phyloP scores from a whole-genome alignment of 2,888 invertebrate species.

The Melanchra persicariae region DNA sequence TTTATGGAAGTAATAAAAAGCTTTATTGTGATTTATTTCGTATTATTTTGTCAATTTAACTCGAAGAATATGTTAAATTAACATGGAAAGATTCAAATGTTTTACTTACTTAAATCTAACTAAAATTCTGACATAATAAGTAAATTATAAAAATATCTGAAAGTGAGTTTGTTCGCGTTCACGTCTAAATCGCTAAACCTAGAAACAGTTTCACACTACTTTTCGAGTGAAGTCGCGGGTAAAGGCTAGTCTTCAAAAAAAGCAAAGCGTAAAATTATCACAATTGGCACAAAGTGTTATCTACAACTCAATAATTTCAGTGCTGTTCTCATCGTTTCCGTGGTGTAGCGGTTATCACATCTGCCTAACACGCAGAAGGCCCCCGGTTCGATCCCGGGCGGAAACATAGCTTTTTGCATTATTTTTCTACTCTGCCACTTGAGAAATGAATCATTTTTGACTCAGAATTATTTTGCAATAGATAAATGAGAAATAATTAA shows the following conservation, averaged over 20 bases:
- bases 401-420: slow-evolving; percentile 89
- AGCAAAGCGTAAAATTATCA: no score
- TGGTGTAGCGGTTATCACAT: slow-evolving; percentile 98
- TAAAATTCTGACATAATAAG: no score
- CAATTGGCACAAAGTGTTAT: neutral
- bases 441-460: no score
- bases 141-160: no score
- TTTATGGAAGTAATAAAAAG: slow-evolving; percentile 65
- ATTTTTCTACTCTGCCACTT: neutral
- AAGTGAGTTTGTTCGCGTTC: no score
- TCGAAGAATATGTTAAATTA: neutral
- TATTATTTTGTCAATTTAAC: slow-evolving; percentile 2
- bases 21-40: slow-evolving; percentile 52
- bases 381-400: slow-evolving; percentile 97
- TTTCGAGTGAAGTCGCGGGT: no score
- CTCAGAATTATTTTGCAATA: no score
- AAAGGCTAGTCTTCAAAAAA: no score
- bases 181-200: no score
- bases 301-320: neutral
- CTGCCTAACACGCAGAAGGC: slow-evolving; percentile 98
- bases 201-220: no score
- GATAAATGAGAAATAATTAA: no score
- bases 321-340: slow-evolving; percentile 79
- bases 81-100: neutral
- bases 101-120: no score